A percentile compares a stretch with the other conserved stretches of the same genome.
phyloP scores from a whole-genome alignment of 2,888 invertebrate species.

The Chesias legatella region DNA sequence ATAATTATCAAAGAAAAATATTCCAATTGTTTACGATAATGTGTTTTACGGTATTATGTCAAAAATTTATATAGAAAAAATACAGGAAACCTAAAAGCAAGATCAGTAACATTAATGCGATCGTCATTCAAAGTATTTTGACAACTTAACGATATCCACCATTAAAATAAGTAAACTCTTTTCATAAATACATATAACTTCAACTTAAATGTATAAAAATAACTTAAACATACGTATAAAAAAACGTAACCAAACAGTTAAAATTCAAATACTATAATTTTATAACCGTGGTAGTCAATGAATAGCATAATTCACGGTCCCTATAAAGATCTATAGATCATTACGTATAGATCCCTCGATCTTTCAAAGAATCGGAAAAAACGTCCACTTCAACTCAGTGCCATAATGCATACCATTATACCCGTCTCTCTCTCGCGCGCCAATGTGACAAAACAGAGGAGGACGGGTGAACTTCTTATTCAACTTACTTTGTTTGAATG shows the following conservation, averaged over 20 bases:
- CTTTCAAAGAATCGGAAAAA: slow-evolving; percentile 75
- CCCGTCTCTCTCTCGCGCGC: slow-evolving; percentile 40
- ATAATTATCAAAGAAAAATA: too few species aligned
- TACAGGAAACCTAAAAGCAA: slow-evolving; percentile 7
- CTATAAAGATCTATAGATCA: slow-evolving; percentile 68
- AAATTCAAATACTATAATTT: slow-evolving; percentile 32
- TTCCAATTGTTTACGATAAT: not conserved
- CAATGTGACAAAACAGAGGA: slow-evolving; percentile 29
- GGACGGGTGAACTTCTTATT: slow-evolving; percentile 52
- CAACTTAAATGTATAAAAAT: slow-evolving; percentile 2
- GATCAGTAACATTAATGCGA: slow-evolving; percentile 7
- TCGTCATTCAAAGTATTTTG: slow-evolving; percentile 15
- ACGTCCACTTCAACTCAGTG: slow-evolving; percentile 51
- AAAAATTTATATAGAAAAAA: not conserved
- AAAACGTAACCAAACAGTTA: slow-evolving; percentile 19
- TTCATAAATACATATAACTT: slow-evolving; percentile 8
- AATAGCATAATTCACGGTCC: slow-evolving; percentile 66
- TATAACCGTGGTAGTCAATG: slow-evolving; percentile 37
- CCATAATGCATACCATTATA: slow-evolving; percentile 75
- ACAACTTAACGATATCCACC: slow-evolving; percentile 16
- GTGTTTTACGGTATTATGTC: not conserved
- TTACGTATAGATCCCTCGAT: slow-evolving; percentile 56
- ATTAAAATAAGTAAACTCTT: slow-evolving; percentile 15
- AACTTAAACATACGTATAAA: slow-evolving; percentile 22
- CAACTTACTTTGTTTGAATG: slow-evolving; percentile 33